Conservation (phyloP, 2,888 invertebrate species). For the Campoletis raptor region DNA sequence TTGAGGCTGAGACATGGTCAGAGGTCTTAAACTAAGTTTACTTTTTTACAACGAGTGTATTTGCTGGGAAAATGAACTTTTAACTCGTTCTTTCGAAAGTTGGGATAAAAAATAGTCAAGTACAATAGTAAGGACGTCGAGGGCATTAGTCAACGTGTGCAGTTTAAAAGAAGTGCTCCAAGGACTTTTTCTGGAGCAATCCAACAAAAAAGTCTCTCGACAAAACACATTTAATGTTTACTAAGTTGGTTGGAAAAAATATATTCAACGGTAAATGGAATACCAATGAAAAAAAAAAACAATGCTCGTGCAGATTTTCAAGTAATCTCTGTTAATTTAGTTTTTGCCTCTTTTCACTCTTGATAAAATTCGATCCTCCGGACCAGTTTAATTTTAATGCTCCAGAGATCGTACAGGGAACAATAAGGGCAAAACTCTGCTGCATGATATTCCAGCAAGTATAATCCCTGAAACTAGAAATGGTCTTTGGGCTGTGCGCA, state of each 20-base stretch:
- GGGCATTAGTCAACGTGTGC: constrained; percentile 10
- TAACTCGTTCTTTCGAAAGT: constrained; percentile 14
- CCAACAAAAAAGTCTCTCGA: constrained; percentile 3
- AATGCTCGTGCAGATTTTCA: background rate
- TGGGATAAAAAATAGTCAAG: background rate
- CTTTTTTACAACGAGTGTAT: background rate
- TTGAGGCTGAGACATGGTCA: background rate
- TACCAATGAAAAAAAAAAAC: background rate
- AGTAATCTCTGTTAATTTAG: background rate
- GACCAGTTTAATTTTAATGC: constrained; percentile 16
- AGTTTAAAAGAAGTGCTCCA: constrained; percentile 11
- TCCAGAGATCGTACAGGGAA: constrained; percentile 28
- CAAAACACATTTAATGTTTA: constrained; percentile 7
- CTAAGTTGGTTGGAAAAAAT: constrained; percentile 31
- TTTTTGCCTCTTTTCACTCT: background rate
- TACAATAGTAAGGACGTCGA: background rate
- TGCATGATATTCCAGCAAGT: constrained; percentile 53
- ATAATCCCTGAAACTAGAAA: constrained; percentile 58
- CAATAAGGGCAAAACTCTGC: constrained; percentile 43
- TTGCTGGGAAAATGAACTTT: constrained; percentile 35
- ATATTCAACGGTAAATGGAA: background rate
- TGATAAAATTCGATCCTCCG: background rate
- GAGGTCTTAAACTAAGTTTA: constrained; percentile 12
- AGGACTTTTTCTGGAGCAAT: constrained; percentile 22
- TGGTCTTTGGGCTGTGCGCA: constrained; percentile 31